phyloP scores from a whole-genome alignment of 2,888 invertebrate genomes.

The Sylvicola fuscatus region DNA sequence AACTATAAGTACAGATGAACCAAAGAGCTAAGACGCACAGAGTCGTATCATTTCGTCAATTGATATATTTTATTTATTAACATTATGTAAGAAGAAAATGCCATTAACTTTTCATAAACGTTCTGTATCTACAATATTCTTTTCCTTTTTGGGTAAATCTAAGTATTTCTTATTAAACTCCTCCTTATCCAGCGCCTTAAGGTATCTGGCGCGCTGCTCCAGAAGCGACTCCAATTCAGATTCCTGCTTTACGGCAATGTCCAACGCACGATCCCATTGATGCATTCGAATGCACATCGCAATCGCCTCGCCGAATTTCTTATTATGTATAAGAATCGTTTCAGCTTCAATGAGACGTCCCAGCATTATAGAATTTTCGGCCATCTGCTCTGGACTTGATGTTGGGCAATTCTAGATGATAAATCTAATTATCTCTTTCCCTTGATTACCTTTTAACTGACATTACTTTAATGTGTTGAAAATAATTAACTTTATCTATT shows the following conservation, averaged over 20 bases:
- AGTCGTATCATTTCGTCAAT: no score
- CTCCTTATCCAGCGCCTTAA: conserved; percentile 17
- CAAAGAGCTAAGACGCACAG: no score
- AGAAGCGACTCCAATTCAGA: conserved; percentile 14
- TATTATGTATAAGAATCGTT: conserved; percentile 23
- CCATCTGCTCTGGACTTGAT: conserved; percentile 24
- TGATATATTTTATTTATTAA: no score
- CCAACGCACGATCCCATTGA: conserved; percentile 21
- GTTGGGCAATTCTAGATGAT: conserved; percentile 11
- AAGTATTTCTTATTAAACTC: conserved; percentile 19
- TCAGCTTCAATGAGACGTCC: conserved; percentile 23
- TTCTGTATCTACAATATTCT: conserved; percentile 1
- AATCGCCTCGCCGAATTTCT: conserved; percentile 18
- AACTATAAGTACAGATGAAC: conserved; percentile 33
- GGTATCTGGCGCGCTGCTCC: conserved; percentile 17
- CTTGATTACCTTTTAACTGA: no score
- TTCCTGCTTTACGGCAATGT: conserved; percentile 16
- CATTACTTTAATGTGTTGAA: conserved; percentile 58
- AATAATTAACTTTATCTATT: conserved; percentile 68
- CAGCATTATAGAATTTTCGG: conserved; percentile 23
- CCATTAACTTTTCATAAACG: no score
- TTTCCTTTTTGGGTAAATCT: conserved; percentile 11
- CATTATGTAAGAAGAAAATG: no score
- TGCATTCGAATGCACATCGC: conserved; percentile 21
- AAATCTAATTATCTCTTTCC: no score